Evolutionary conservation across 35 echinoderm and acorn worm species (phyloP).

Genomic region (Patiria miniata): DNA sequence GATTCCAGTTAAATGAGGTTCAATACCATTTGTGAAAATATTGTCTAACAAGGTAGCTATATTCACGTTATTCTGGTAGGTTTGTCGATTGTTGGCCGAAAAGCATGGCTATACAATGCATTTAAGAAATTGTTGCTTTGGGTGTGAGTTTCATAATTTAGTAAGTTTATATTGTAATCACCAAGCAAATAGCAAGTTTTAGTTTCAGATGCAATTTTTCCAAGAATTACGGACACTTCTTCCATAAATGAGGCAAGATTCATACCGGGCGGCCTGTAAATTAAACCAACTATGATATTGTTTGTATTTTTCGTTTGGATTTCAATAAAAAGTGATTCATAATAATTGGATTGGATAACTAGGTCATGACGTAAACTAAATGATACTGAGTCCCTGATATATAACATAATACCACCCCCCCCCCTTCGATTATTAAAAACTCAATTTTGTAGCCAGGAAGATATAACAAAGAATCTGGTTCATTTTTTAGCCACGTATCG

Average conservation of each 20-base stretch:
- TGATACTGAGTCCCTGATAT: not conserved
- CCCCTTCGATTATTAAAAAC: not conserved
- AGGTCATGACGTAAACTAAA: not conserved
- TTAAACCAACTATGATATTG: constrained; percentile 1
- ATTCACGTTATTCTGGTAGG: too few species aligned
- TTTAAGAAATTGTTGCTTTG: not conserved
- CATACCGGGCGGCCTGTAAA: not conserved
- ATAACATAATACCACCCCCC: not conserved
- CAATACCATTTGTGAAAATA: too few species aligned
- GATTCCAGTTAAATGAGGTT: too few species aligned
- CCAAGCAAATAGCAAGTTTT: not conserved
- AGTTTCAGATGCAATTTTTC: not conserved
- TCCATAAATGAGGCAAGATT: not conserved
- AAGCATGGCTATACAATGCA: not conserved
- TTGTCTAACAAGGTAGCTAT: too few species aligned
- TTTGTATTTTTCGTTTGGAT: not conserved
- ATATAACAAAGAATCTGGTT: not conserved
- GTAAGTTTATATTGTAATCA: constrained; percentile 3
- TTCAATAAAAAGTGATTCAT: not conserved
- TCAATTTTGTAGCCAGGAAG: not conserved
- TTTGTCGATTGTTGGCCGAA: not conserved
- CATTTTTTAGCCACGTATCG: not conserved
- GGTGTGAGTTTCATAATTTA: not conserved
- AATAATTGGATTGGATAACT: not conserved
- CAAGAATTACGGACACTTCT: not conserved